phyloP scores from a whole-genome alignment of 2,797 vertebrate genomes.

The Macropodus opercularis region DNA sequence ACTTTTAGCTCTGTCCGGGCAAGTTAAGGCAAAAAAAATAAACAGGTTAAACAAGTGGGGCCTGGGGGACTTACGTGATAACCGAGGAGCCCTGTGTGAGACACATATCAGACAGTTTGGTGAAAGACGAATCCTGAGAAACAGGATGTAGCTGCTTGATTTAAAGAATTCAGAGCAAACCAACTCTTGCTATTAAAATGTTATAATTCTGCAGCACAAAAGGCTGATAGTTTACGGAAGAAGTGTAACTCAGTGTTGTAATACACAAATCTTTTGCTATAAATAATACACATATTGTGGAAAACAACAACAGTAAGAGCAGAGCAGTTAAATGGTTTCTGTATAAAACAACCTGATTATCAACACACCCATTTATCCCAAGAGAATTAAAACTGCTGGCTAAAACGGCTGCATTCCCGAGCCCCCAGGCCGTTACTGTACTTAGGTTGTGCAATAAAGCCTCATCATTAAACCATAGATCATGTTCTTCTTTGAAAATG shows the following conservation, averaged over 20 bases:
- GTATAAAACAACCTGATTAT: background rate
- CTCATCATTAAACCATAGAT: background rate
- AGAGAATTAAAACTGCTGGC: background rate
- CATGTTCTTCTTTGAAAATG: background rate
- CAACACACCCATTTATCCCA: constrained; percentile 1
- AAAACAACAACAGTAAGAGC: constrained; percentile 3
- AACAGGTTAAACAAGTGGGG: too few relatives aligned
- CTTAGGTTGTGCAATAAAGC: constrained; percentile 13
- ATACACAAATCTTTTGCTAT: background rate
- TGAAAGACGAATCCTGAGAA: background rate
- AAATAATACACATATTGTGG: background rate
- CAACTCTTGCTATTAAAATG: too few relatives aligned
- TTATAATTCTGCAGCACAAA: too few relatives aligned
- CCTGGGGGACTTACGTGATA: background rate
- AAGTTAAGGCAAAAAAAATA: too few relatives aligned
- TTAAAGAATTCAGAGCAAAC: background rate
- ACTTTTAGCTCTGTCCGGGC: too few relatives aligned
- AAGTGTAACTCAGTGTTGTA: too few relatives aligned
- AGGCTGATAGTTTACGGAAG: too few relatives aligned
- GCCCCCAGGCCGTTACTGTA: background rate
- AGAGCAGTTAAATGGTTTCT: background rate
- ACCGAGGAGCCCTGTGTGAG: background rate
- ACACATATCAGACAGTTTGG: background rate
- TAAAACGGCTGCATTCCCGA: background rate
- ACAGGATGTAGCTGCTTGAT: background rate